Evolutionary conservation across 2,888 invertebrate species (phyloP).

Genomic region (Chloromyia formosa): DNA sequence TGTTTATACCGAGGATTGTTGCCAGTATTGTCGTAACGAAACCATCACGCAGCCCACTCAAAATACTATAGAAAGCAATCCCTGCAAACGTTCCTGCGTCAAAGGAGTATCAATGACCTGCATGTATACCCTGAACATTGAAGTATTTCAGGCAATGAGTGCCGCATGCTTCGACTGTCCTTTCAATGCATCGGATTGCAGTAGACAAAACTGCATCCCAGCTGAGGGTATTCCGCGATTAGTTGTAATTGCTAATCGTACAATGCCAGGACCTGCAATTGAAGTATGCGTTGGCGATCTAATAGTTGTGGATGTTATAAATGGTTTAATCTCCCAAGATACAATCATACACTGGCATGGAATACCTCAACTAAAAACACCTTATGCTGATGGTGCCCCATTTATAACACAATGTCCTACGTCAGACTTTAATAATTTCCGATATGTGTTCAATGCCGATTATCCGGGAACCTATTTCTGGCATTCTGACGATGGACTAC

Average conservation of each 20-base stretch:
- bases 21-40: not conserved
- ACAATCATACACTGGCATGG: slow-evolving; percentile 90
- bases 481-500: slow-evolving; percentile 78
- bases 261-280: slow-evolving; percentile 81
- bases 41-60: not conserved
- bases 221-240: slow-evolving; percentile 78
- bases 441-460: slow-evolving; percentile 74
- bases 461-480: slow-evolving; percentile 82
- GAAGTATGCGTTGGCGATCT: slow-evolving; percentile 83
- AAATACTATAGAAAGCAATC: not conserved
- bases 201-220: slow-evolving; percentile 56
- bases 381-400: slow-evolving; percentile 85
- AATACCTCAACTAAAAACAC: slow-evolving; percentile 75
- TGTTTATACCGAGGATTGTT: slow-evolving; percentile 1
- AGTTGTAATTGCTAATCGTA: slow-evolving; percentile 77
- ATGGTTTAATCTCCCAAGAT: slow-evolving; percentile 76
- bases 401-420: slow-evolving; percentile 83
- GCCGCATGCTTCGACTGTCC: slow-evolving; percentile 26
- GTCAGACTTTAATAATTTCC: slow-evolving; percentile 72
- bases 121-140: not conserved
- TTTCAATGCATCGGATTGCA: not conserved
- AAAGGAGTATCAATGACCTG: slow-evolving; percentile 5
- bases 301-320: slow-evolving; percentile 79
- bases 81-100: slow-evolving; percentile 8
- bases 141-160: slow-evolving; percentile 1